A percentile compares a stretch with the other conserved stretches of the same genome.
Conservation (phyloP, 2,888 invertebrate species). For the Zaprionus obscuricornis region DNA sequence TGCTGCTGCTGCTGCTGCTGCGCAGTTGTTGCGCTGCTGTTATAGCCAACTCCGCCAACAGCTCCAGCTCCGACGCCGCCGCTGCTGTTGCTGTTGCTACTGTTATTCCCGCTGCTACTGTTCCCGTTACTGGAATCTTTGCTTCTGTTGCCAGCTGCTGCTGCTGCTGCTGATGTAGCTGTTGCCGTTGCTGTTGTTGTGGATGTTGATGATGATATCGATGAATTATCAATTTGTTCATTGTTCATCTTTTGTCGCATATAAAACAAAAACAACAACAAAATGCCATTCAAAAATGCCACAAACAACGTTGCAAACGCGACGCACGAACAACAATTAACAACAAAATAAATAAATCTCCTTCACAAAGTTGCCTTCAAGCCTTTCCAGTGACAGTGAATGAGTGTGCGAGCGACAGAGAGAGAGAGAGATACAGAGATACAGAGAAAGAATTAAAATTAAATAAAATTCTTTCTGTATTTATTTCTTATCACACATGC, state of each 20-base stretch:
- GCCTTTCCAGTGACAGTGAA: no score
- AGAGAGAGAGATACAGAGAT: no score
- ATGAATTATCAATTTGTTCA: slow-evolving; percentile 75
- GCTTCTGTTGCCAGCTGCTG: slow-evolving; percentile 27
- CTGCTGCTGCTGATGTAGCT: slow-evolving; percentile 34
- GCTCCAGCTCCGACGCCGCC: no score
- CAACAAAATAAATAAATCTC: neutral
- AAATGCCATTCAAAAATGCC: slow-evolving; percentile 63
- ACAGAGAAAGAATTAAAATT: neutral
- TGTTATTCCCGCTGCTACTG: slow-evolving; percentile 21
- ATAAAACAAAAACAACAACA: slow-evolving; percentile 52
- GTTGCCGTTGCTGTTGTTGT: slow-evolving; percentile 28
- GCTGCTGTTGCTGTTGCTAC: slow-evolving; percentile 34
- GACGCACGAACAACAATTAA: neutral
- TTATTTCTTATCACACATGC: neutral
- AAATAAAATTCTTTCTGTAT: slow-evolving; percentile 1
- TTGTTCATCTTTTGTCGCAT: slow-evolving; percentile 77
- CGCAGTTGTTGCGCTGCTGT: slow-evolving; percentile 24
- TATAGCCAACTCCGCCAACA: no score
- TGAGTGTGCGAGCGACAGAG: no score
- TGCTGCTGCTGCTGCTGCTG: slow-evolving; percentile 49
- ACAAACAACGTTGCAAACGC: slow-evolving; percentile 25
- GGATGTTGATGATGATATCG: slow-evolving; percentile 51
- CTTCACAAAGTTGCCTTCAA: slow-evolving; percentile 14
- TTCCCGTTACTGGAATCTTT: neutral